Conservation (phyloP, 2,113 vertebrate genomes). For the human (Homo sapiens) region DNA sequence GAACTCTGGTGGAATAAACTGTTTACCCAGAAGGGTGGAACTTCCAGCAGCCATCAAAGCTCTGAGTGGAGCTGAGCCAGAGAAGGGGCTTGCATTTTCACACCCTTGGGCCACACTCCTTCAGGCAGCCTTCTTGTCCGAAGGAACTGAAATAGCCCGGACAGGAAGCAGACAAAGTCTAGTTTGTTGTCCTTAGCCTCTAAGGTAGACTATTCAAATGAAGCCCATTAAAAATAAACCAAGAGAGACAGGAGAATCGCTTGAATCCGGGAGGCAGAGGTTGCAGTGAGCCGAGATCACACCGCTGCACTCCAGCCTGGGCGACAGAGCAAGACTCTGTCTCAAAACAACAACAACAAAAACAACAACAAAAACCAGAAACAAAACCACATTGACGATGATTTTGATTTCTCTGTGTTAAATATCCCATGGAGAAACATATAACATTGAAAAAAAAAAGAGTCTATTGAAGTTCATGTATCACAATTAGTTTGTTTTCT, state of each 20-base stretch:
- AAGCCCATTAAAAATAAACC: not conserved
- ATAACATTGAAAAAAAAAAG: not conserved
- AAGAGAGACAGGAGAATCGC: too few species aligned
- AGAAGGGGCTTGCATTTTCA: not conserved
- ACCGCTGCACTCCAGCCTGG: too few species aligned
- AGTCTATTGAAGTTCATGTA: not conserved
- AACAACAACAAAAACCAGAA: not conserved
- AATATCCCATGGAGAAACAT: not conserved
- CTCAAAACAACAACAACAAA: too few species aligned
- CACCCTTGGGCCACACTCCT: not conserved
- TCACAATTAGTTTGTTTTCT: not conserved
- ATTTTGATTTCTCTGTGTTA: not conserved
- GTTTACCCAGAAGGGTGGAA: not conserved
- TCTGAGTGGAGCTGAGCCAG: not conserved
- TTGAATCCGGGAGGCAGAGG: too few species aligned
- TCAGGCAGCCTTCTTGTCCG: not conserved
- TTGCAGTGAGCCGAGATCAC: too few species aligned
- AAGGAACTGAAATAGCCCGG: not conserved
- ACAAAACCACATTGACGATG: not conserved
- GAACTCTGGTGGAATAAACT: not conserved
- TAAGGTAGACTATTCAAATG: not conserved
- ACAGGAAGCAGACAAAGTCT: not conserved
- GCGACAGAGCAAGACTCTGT: too few species aligned
- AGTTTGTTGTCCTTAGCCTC: not conserved
- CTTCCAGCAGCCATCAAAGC: not conserved